Percentiles rank a stretch among this genome's conserved stretches.
phyloP scores from a whole-genome alignment of 2,888 invertebrate genomes.

The Meiosimyza decipiens region DNA sequence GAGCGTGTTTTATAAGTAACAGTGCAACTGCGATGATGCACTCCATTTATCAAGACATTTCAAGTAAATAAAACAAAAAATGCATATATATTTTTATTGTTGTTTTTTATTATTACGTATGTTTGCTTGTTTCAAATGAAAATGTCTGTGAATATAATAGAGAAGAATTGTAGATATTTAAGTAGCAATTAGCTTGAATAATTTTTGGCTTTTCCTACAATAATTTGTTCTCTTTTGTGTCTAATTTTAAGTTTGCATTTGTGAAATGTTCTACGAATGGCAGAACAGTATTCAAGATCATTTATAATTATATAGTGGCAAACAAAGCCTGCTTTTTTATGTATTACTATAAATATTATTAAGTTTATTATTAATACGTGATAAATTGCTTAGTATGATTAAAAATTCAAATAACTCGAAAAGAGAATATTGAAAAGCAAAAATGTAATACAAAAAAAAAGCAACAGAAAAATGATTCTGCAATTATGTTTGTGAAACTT shows the following conservation, averaged over 20 bases:
- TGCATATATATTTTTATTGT: neutral
- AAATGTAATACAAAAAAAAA: conserved; percentile 1
- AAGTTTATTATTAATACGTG: neutral
- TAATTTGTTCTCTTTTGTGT: neutral
- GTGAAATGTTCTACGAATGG: neutral
- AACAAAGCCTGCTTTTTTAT: neutral
- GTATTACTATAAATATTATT: conserved; percentile 12
- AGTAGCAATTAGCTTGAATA: conserved; percentile 20
- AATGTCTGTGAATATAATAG: conserved; percentile 11
- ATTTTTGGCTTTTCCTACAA: conserved; percentile 9
- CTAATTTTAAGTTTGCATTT: neutral
- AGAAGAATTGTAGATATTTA: conserved; percentile 33
- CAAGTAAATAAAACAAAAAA: no score
- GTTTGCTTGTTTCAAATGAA: neutral
- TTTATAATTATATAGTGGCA: neutral
- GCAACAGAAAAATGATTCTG: conserved; percentile 1
- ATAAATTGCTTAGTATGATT: conserved; percentile 11
- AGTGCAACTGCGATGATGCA: neutral
- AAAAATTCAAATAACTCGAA: conserved; percentile 18
- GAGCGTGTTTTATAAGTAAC: neutral
- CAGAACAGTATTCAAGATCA: conserved; percentile 1
- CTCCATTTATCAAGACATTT: neutral
- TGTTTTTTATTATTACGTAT: conserved; percentile 9
- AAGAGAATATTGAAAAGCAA: conserved; percentile 19
- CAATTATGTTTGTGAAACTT: conserved; percentile 13